These are phyloP conservation scores for Trissolcus japonicus DNA, from an alignment of 2,888 invertebrate species.

Conservation along the genomic window DNA sequence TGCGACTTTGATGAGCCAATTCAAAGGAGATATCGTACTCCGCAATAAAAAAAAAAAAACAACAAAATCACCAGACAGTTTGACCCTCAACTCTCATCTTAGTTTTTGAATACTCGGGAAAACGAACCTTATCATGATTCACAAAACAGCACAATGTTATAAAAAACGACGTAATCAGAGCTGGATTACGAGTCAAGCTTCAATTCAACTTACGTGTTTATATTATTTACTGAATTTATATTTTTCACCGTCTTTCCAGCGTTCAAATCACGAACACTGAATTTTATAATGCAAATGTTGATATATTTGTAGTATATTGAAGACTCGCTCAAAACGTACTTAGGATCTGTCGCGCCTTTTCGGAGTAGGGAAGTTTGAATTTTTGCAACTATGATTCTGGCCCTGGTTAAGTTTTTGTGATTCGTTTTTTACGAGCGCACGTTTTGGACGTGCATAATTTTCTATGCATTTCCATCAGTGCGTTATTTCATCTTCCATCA, in stretches of 20 bases:
- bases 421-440: not conserved
- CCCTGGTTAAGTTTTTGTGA: not conserved
- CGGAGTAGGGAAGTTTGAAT: not conserved
- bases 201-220: too few relatives aligned
- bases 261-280: not conserved
- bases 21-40: not conserved
- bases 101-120: slow-evolving; percentile 7
- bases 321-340: not conserved
- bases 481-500: not conserved
- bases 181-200: too few relatives aligned
- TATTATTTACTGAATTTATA: too few relatives aligned
- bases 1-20: not conserved
- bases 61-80: too few relatives aligned
- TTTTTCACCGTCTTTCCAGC: too few relatives aligned
- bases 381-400: not conserved
- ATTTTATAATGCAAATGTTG: slow-evolving; percentile 7
- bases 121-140: not conserved
- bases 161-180: too few relatives aligned
- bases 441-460: not conserved
- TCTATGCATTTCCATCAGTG: not conserved
- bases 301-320: slow-evolving; percentile 5
- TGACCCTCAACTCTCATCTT: not conserved
- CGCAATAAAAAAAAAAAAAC: too few relatives aligned
- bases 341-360: not conserved
- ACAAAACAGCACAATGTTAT: too few relatives aligned